Conservation (phyloP, 2,888 invertebrate species). For the Creontiades dilutus region DNA sequence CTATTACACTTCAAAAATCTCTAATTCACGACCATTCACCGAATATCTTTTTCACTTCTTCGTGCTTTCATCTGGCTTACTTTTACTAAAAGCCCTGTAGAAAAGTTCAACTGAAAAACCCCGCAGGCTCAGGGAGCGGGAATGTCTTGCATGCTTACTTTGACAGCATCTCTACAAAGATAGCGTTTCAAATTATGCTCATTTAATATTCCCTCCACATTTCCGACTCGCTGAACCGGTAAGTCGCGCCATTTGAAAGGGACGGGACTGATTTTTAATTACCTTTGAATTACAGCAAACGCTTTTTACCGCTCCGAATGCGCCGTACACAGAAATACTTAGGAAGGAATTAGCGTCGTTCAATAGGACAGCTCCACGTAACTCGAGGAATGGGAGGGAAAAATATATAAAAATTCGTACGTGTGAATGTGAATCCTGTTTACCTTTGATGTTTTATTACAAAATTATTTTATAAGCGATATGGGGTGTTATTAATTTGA, state of each 20-base stretch:
- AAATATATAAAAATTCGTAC: background rate
- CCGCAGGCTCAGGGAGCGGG: constrained; percentile 17
- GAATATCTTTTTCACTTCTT: background rate
- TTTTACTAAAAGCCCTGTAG: background rate
- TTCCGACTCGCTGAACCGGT: constrained; percentile 52
- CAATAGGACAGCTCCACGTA: background rate
- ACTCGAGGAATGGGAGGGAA: background rate
- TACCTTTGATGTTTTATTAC: background rate
- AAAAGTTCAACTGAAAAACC: constrained; percentile 23
- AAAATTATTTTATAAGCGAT: background rate
- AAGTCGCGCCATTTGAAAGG: constrained; percentile 21
- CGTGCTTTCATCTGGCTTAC: background rate
- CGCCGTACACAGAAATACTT: constrained; percentile 1
- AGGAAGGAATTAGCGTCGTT: constrained; percentile 16
- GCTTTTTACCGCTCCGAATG: constrained; percentile 30
- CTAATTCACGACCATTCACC: constrained; percentile 1
- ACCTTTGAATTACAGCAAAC: constrained; percentile 45
- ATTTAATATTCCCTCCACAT: constrained; percentile 54
- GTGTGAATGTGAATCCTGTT: background rate
- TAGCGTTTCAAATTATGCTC: constrained; percentile 54
- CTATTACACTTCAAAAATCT: background rate
- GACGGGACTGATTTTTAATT: constrained; percentile 48
- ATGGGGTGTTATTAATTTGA: too few relatives aligned
- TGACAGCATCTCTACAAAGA: background rate
- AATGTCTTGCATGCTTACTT: constrained; percentile 47